These are phyloP conservation scores for Etheostoma perlongum DNA, from an alignment of 2,797 vertebrate species.

Conservation along the genomic window DNA sequence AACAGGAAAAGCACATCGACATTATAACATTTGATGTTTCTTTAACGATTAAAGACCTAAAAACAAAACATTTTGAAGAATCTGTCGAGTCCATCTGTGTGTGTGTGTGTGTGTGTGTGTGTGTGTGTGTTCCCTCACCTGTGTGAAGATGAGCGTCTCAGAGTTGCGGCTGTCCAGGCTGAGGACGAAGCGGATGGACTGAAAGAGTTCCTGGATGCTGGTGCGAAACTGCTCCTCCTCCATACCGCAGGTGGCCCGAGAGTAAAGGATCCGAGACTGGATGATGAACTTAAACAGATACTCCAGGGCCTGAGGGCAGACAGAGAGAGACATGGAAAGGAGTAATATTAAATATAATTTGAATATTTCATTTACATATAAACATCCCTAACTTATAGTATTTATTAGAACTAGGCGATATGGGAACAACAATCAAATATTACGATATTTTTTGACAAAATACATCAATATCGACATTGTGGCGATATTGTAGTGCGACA, in stretches of 20 bases:
- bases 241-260: constrained; percentile 96
- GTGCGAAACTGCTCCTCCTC: constrained; percentile 97
- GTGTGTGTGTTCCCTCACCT: constrained; percentile 84
- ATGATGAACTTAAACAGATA: constrained; percentile 99
- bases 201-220: constrained; percentile 97
- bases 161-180: constrained; percentile 86
- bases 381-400: no score
- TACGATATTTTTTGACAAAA: no score
- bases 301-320: constrained; percentile 90
- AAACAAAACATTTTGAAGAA: no score
- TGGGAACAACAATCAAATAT: no score
- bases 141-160: constrained; percentile 91
- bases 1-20: no score
- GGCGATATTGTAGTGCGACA: no score
- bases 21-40: neutral
- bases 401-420: no score
- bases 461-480: no score
- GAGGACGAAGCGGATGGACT: constrained; percentile 97
- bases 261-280: constrained; percentile 97
- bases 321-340: no score
- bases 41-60: neutral
- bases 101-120: neutral
- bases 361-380: no score
- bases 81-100: no score
- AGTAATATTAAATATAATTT: no score